Base-by-base conservation (phyloP, 2,113 vertebrate genomes). In the Thunnus maccoyii region DNA sequence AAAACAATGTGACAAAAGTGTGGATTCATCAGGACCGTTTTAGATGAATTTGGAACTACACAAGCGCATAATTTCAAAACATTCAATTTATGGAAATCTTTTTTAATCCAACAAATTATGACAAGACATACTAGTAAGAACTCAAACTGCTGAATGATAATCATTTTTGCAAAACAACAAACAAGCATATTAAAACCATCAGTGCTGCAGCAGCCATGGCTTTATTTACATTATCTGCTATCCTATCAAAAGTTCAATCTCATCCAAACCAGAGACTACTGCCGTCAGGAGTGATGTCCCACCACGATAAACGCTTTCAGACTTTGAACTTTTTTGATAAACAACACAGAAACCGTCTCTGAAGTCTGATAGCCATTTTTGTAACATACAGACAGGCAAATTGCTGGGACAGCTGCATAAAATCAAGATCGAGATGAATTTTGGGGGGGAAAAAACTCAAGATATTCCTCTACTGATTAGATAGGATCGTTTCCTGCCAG, bases 211-310 rank as follows among this genome's bases (percentile, higher is more conserved):
- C 76, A 17, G 71, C 70, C 58, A 54, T 20, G 17, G 50, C 80
- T 76, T 89, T 72, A 86, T 77, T 80, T 86, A 62, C 46, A 66
- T 66, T 51, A 73, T 80, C 60, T 13, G 17, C 68, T 41, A 7
- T 52, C 61, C 74, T 75, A 93, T 93, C 89, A 79, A 51, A 71
- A 48, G 72, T 66, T 22, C 18, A 6, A 87, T 90, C 85, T 84
- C 76, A 74, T 10, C 64, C 61, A 25, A 51, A 65, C 71, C 50
- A 67, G 72, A 55, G 58, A 74, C 27, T n/a, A 64, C n/a, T 15
- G 20, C 13, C 54, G 60, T 54, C 36, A 78, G 67, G 73, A 62
- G 70, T 10, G 69, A 88, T 88, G 44, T 76, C 44, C 32, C 66
- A 0, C 67, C 22, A 18, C 1, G 79, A 92, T 82, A 88, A 68